Conservation (phyloP, 2,113 vertebrate genomes). For the Asarcornis scutulata region DNA sequence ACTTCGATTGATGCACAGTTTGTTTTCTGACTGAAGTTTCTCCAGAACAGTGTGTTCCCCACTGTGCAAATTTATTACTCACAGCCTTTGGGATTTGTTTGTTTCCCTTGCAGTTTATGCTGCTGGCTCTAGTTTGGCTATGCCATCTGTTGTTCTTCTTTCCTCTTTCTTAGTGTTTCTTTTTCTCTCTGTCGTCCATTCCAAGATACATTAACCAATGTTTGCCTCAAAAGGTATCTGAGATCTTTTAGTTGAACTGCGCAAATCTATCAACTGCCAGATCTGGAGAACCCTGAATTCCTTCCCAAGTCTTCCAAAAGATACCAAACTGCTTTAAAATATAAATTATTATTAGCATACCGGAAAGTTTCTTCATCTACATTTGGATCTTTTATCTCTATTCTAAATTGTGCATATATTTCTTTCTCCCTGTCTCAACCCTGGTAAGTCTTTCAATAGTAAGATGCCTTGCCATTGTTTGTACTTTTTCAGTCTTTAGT, state of each 20-base stretch:
- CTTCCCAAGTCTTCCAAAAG: neutral
- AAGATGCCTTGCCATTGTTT: neutral
- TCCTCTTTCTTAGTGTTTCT: constrained; percentile 10
- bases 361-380: neutral
- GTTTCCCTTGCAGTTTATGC: constrained; percentile 61
- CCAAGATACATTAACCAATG: constrained; percentile 26
- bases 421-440: neutral
- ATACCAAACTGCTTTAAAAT: neutral
- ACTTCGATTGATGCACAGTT: constrained; percentile 44
- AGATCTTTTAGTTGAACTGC: neutral
- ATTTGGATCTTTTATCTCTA: neutral
- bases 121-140: constrained; percentile 38
- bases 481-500: neutral
- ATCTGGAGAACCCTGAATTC: neutral
- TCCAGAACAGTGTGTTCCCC: constrained; percentile 56
- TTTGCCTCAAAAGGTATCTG: constrained; percentile 14
- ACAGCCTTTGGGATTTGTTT: constrained; percentile 65
- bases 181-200: constrained; percentile 10
- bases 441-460: neutral
- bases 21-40: constrained; percentile 65
- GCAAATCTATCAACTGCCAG: neutral
- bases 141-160: constrained; percentile 65
- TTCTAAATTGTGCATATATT: neutral
- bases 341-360: neutral
- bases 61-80: constrained; percentile 65